Percentiles rank a stretch among this genome's conserved stretches.
These are phyloP conservation scores for Hydrocynus forskahlii DNA, from an alignment of 2,797 vertebrate species.

Conservation along the genomic window DNA sequence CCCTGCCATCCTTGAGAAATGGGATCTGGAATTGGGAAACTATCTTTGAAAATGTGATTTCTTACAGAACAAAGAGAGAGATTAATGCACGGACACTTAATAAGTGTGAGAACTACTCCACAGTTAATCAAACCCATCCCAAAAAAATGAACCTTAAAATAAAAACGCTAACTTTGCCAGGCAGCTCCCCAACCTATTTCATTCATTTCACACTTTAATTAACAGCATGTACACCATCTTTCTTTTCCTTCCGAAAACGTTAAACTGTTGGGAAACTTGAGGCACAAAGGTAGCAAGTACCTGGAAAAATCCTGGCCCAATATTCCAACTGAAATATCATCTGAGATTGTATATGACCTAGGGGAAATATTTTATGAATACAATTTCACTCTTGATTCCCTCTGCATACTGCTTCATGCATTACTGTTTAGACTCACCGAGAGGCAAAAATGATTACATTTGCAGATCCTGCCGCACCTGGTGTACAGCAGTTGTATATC, in stretches of 20 bases:
- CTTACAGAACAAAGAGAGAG: slow-evolving; percentile 59
- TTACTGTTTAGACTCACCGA: slow-evolving; percentile 35
- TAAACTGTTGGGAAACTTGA: slow-evolving; percentile 47
- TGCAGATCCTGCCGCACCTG: slow-evolving; percentile 34
- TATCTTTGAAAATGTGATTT: slow-evolving; percentile 46
- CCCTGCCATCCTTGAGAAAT: slow-evolving; percentile 11
- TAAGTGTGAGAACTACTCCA: slow-evolving; percentile 64
- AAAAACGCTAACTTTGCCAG: slow-evolving; percentile 35
- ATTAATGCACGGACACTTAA: slow-evolving; percentile 62
- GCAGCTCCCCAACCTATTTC: slow-evolving; percentile 47
- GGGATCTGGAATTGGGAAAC: not conserved
- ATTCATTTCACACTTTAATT: slow-evolving; percentile 64
- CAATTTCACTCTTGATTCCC: slow-evolving; percentile 66
- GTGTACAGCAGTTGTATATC: slow-evolving; percentile 27
- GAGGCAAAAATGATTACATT: slow-evolving; percentile 36
- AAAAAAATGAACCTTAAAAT: slow-evolving; percentile 51
- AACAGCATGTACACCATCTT: slow-evolving; percentile 53
- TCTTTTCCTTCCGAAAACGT: slow-evolving; percentile 38
- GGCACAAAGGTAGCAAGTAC: slow-evolving; percentile 35
- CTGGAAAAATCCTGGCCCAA: slow-evolving; percentile 44
- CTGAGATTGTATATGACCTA: slow-evolving; percentile 56
- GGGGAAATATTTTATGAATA: slow-evolving; percentile 62
- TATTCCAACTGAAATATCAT: slow-evolving; percentile 55
- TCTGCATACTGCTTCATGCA: slow-evolving; percentile 53
- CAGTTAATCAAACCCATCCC: slow-evolving; percentile 52